Evolutionary conservation across 1,140 invertebrate genomes (phyloP).

Genomic region (Tribolium castaneum): DNA sequence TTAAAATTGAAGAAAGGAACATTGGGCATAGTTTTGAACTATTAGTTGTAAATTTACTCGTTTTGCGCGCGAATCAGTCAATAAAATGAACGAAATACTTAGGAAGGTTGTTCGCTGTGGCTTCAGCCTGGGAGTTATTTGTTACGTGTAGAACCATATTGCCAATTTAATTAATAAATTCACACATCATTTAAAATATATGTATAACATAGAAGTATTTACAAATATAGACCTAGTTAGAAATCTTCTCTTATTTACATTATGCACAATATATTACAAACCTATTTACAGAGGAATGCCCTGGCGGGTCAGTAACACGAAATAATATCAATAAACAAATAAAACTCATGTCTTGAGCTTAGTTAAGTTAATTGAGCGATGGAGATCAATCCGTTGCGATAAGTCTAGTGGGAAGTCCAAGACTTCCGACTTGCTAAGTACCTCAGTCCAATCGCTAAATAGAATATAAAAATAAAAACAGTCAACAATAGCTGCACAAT

Average conservation of each 20-base stretch:
- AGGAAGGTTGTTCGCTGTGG: conserved; percentile 32
- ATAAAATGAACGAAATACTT: conserved; percentile 9
- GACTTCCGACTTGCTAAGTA: conserved; percentile 49
- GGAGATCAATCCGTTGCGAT: conserved; percentile 55
- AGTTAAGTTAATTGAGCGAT: conserved; percentile 57
- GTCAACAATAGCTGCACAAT: conserved; percentile 62
- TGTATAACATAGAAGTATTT: conserved; percentile 61
- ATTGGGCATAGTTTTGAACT: conserved; percentile 29
- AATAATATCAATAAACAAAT: conserved; percentile 55
- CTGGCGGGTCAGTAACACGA: conserved; percentile 59
- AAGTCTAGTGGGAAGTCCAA: conserved; percentile 33
- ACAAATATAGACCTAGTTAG: conserved; percentile 62
- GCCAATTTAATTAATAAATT: conserved; percentile 61
- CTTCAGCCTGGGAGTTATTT: conserved; percentile 50
- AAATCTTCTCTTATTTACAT: conserved; percentile 63
- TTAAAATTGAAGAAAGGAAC: conserved; percentile 44
- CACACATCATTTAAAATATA: conserved; percentile 62
- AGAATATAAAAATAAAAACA: conserved; percentile 59
- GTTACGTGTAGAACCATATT: conserved; percentile 59
- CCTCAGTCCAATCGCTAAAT: conserved; percentile 54
- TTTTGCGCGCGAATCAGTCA: conserved; percentile 4
- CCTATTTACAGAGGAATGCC: conserved; percentile 62
- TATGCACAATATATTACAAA: conserved; percentile 59
- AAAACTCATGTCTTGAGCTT: conserved; percentile 40
- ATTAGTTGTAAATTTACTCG: background rate